Base-by-base conservation (phyloP, 1,140 invertebrate species). In the Hermatobates lingyangjiaoensis region DNA sequence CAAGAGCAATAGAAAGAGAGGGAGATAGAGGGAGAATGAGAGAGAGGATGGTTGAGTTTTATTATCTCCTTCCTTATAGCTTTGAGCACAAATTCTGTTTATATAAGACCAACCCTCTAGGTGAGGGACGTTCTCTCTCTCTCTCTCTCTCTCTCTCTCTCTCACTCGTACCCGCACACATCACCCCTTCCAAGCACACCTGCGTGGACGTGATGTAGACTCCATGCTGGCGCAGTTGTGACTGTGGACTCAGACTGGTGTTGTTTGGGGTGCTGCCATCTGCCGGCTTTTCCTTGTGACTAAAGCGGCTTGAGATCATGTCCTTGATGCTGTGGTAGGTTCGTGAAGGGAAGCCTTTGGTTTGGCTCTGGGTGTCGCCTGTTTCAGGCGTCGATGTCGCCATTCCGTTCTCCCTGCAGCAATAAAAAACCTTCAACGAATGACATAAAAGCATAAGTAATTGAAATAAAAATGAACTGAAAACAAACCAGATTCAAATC, bases 321-420 rank as follows among this genome's bases (percentile, higher is more conserved):
- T 85, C 83, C 69, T 85, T 86, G 50, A 87, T 75, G 21, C 82
- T 81, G 60, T 85, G 80, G 61, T 86, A 87, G 0, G 83, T 86
- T 63, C 81, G 39, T 3, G 65, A 58, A 15, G 64, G 62, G 47
- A 68, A 64, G 28, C 63, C 59, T 48, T 63, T 63, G 26, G 26
- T 27, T 12, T 51, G 49, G 10, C 28, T 51, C 18, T 53, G 45
- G 14, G 30, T 48, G 3, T 24, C 48, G 30, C 56, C 59, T 1
- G 45, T 47, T 44, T 61, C 60, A 1, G 60, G 60, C 1, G 60
- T 61, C 2, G 60, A 61, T 39, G 60, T 59, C 15, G 53, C 54
- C 10, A 53, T 54, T 7, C 58, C 58, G 15, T 28, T 4, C 7
- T 52, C 45, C 39, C 50, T 55, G 38, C 7, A 23, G 49, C 47